Base-by-base conservation (phyloP, 35 echinoderm and acorn worm species). In the Lytechinus variegatus region DNA sequence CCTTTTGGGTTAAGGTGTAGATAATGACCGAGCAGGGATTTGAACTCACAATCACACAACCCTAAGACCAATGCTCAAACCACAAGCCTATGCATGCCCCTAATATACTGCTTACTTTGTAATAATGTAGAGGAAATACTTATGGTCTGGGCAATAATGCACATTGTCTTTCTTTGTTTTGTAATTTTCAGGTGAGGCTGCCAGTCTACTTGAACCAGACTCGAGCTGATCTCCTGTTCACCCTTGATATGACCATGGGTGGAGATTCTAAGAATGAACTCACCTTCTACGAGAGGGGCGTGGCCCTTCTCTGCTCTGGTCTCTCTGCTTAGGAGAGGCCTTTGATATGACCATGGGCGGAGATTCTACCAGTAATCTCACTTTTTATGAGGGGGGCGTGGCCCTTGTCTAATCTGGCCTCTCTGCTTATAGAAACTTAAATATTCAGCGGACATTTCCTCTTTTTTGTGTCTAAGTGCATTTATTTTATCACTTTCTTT, bases 161-260 rank as follows among this genome's bases (percentile, higher is more conserved):
- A 44, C 33, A 44, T 44, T 44, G 33, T 44, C 33, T 44, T 44
- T 44, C 27, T 27, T 90, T 90, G 88, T 54, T 21, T 88, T 90
- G 88, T 90, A 10, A 1, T 44, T 79, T 87, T 52, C 90, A 99
- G 98, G 97, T 99, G 5, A 94, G 88, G 24, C 95, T 99, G 19
- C 98, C 98, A 86, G 98, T 99, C 54, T 99, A 99, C 95, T 94
- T 99, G 93, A 99, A 99, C 94, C 98, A 99, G 88, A 99, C 98
- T 87, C 92, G 98, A 56, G 98, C 97, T 55, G 98, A 99, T 52
- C 95, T 99, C 9, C 97, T 99, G 19, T 98, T 99, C 94, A 99
- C 97, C 1, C 95, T 99, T 9, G 95, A 97, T 72, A 97, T 99
- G 96, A 96, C 97, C 5, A 95, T 93, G 19, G 97, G 94, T 28